Percentiles rank a stretch among this genome's conserved stretches.
Conservation (phyloP, 2,888 invertebrate genomes). For the Trichogramma evanescens region DNA sequence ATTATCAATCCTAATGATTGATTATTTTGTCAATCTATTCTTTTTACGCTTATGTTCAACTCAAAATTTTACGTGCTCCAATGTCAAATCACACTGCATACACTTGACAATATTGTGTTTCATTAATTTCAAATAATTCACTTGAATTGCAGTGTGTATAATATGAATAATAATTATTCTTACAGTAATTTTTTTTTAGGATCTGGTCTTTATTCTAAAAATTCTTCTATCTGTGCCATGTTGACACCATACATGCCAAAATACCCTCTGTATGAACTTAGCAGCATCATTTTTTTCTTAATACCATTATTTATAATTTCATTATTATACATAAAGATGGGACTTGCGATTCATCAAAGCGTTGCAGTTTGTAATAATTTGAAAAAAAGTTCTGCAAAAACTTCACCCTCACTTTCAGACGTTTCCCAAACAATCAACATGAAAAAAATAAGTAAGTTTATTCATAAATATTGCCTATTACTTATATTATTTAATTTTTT, state of each 20-base stretch:
- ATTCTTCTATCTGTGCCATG: slow-evolving; percentile 78
- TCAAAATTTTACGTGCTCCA: too few relatives aligned
- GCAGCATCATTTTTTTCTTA: slow-evolving; percentile 77
- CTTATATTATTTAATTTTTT: too few relatives aligned
- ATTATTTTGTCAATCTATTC: slow-evolving; percentile 4
- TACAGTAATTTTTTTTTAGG: slow-evolving; percentile 38
- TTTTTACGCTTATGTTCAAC: background rate
- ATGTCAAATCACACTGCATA: too few relatives aligned
- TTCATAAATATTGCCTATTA: too few relatives aligned
- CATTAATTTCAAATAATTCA: too few relatives aligned
- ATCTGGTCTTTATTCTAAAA: slow-evolving; percentile 51
- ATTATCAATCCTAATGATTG: too few relatives aligned
- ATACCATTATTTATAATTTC: slow-evolving; percentile 66
- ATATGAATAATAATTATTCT: too few relatives aligned
- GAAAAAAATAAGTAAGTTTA: slow-evolving; percentile 67
- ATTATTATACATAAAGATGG: slow-evolving; percentile 74
- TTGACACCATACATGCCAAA: slow-evolving; percentile 52
- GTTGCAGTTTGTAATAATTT: slow-evolving; percentile 33
- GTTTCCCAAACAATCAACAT: slow-evolving; percentile 49
- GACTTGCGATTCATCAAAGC: slow-evolving; percentile 58
- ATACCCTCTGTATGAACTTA: slow-evolving; percentile 71
- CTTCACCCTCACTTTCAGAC: too few relatives aligned
- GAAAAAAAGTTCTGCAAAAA: background rate
- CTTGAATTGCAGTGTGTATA: too few relatives aligned
- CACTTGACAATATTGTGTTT: too few relatives aligned